phyloP scores from a whole-genome alignment of 2,888 invertebrate genomes.

The Leptopilina syphax region DNA sequence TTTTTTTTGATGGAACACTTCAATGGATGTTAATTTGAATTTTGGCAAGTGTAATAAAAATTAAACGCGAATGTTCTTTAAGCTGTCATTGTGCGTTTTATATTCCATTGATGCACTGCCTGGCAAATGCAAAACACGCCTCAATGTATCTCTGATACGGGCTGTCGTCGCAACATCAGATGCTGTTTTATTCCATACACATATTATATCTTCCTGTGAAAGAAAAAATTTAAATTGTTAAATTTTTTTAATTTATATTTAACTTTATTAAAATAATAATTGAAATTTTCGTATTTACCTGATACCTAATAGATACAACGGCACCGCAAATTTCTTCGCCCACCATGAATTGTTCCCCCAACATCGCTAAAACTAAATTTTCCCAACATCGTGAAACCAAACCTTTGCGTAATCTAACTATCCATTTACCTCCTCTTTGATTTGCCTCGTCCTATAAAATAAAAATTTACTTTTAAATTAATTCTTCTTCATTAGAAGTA shows the following conservation, averaged over 20 bases:
- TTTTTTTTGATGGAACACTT: neutral
- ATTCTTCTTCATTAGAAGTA: neutral
- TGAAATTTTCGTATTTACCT: constrained; percentile 78
- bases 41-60: constrained; percentile 36
- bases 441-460: constrained; percentile 90
- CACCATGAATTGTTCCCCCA: constrained; percentile 99
- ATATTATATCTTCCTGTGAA: constrained; percentile 93
- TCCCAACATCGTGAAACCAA: constrained; percentile 98
- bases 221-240: neutral
- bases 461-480: neutral
- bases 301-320: constrained; percentile 95
- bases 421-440: constrained; percentile 98
- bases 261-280: too few relatives aligned
- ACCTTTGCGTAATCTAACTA: constrained; percentile 95
- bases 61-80: constrained; percentile 78
- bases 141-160: constrained; percentile 95
- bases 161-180: constrained; percentile 92
- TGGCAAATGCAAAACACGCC: constrained; percentile 96
- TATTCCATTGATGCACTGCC: constrained; percentile 96
- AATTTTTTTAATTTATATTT: too few relatives aligned
- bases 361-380: constrained; percentile 97
- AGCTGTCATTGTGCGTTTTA: constrained; percentile 89
- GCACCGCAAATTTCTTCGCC: constrained; percentile 99
- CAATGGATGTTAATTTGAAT: constrained; percentile 33
- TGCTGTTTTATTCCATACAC: constrained; percentile 98